Evolutionary conservation across 1,140 invertebrate species (phyloP).

Genomic region (Leptopilina clavipes): DNA sequence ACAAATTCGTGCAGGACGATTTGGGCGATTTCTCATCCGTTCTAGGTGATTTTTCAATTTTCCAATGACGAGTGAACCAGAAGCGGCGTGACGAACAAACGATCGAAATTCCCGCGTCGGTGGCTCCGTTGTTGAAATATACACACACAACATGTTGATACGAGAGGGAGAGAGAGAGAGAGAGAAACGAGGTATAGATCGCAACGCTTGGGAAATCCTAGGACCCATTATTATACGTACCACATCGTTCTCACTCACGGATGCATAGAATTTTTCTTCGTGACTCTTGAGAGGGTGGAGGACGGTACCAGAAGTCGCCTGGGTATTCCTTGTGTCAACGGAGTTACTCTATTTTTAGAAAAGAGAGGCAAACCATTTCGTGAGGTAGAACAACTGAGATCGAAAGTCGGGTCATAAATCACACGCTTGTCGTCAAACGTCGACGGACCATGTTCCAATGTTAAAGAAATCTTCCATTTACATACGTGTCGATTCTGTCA

Average conservation of each 20-base stretch:
- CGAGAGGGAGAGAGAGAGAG: not conserved
- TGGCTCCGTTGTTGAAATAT: constrained; percentile 23
- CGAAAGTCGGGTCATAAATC: constrained; percentile 12
- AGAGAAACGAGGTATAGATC: not conserved
- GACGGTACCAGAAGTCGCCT: constrained; percentile 3
- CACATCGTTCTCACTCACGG: constrained; percentile 30
- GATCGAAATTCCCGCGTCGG: constrained; percentile 30
- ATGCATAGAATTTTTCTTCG: constrained; percentile 31
- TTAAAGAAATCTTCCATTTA: constrained; percentile 21
- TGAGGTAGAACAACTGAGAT: constrained; percentile 26
- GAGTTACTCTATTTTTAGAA: constrained; percentile 46
- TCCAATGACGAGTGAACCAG: constrained; percentile 29
- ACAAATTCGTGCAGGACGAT: constrained; percentile 27
- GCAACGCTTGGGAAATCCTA: constrained; percentile 32
- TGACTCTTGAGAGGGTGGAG: constrained; percentile 27
- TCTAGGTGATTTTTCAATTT: constrained; percentile 30
- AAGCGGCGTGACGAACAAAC: constrained; percentile 21
- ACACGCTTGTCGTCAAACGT: constrained; percentile 27
- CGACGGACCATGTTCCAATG: constrained; percentile 1
- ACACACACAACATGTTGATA: not conserved
- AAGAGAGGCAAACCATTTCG: constrained; percentile 13
- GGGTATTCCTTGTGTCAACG: constrained; percentile 46
- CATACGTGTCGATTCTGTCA: constrained; percentile 30
- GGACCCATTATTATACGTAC: constrained; percentile 27
- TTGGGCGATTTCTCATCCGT: constrained; percentile 25